Percentiles rank a stretch among this genome's conserved stretches.
Evolutionary conservation across 2,888 invertebrate genomes (phyloP).

Genomic region (Heliconius erato): DNA sequence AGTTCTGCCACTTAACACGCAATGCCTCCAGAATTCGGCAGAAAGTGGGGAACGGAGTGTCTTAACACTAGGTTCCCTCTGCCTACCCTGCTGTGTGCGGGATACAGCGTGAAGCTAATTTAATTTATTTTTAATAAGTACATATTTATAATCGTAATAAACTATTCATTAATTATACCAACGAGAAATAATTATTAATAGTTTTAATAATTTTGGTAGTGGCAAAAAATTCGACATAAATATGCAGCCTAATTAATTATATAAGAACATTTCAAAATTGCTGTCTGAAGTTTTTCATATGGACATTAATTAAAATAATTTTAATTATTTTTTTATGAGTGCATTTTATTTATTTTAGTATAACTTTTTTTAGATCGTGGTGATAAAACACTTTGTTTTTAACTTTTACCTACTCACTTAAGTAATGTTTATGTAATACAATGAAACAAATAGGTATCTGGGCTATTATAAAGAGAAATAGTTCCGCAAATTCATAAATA

Average conservation of each 20-base stretch:
- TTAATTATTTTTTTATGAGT: background rate
- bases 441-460: no score
- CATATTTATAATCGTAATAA: background rate
- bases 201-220: background rate
- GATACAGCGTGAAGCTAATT: no score
- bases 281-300: background rate
- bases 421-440: no score
- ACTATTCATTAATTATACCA: background rate
- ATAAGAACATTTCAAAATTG: background rate
- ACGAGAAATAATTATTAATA: slow-evolving; percentile 6
- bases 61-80: no score
- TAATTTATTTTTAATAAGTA: background rate
- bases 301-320: background rate
- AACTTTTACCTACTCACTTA: background rate
- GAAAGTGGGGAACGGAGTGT: no score
- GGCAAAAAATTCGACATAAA: background rate
- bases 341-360: background rate
- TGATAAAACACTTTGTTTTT: background rate
- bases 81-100: no score
- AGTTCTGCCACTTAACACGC: no score
- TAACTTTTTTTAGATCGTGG: background rate
- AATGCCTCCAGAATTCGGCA: no score
- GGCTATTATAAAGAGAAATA: no score
- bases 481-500: no score
- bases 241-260: background rate